Percentiles rank a stretch among this genome's conserved stretches.
phyloP scores from a whole-genome alignment of 2,888 invertebrate genomes.

The Amphiduros pacificus region DNA sequence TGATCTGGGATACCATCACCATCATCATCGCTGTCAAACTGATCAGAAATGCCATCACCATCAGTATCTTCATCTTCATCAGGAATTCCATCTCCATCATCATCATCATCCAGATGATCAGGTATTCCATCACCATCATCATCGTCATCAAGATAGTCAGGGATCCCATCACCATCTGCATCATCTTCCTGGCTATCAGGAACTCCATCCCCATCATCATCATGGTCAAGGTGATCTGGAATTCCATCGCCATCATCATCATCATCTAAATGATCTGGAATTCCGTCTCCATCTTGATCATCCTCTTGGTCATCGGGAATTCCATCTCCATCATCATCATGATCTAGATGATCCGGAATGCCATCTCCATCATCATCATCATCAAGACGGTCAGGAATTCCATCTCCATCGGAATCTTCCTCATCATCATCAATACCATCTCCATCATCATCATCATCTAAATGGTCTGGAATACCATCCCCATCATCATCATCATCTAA shows the following conservation, averaged over 20 bases:
- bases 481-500: slow-evolving; percentile 42
- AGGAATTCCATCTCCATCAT: slow-evolving; percentile 33
- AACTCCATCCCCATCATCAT: slow-evolving; percentile 50
- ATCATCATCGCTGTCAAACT: slow-evolving; percentile 29
- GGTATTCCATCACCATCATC: slow-evolving; percentile 34
- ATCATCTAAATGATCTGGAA: slow-evolving; percentile 30
- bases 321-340: slow-evolving; percentile 36
- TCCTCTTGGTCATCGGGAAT: slow-evolving; percentile 41
- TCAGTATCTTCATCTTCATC: slow-evolving; percentile 36
- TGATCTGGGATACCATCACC: slow-evolving; percentile 28
- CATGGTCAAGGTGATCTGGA: slow-evolving; percentile 37
- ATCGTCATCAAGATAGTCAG: slow-evolving; percentile 42
- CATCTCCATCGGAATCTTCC: slow-evolving; percentile 32
- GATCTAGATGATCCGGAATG: slow-evolving; percentile 31
- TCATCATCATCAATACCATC: slow-evolving; percentile 49
- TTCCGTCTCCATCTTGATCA: slow-evolving; percentile 34
- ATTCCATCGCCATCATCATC: slow-evolving; percentile 43
- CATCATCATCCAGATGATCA: slow-evolving; percentile 28
- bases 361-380: slow-evolving; percentile 43
- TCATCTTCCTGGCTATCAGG: slow-evolving; percentile 39
- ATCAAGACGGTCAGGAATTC: slow-evolving; percentile 27
- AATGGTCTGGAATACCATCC: slow-evolving; percentile 42
- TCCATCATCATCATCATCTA: slow-evolving; percentile 39
- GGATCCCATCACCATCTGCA: slow-evolving; percentile 43
- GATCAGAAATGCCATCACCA: slow-evolving; percentile 49